phyloP scores from a whole-genome alignment of 2,888 invertebrate genomes.

The Trachelus stipa region DNA sequence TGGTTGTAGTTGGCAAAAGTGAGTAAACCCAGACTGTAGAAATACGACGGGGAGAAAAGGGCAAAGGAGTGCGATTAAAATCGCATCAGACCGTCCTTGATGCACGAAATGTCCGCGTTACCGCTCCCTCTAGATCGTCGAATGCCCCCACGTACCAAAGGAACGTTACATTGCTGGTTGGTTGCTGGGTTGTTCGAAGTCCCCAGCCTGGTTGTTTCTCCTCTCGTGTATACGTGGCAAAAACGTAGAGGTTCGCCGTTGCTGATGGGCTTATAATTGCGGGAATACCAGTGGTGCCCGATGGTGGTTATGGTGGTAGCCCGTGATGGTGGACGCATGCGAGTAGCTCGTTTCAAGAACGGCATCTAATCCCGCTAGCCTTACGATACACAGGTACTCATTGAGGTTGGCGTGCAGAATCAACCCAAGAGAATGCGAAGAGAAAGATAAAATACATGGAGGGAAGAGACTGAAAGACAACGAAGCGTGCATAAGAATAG shows the following conservation, averaged over 20 bases:
- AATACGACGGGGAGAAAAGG: constrained; percentile 24
- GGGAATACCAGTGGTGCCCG: constrained; percentile 28
- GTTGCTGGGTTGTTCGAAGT: not conserved
- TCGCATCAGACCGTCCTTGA: constrained; percentile 52
- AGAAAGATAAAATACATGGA: not conserved
- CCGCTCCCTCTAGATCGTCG: constrained; percentile 21
- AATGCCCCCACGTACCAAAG: constrained; percentile 1
- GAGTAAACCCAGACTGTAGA: not conserved
- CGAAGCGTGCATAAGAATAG: not conserved
- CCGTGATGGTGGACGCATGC: constrained; percentile 16
- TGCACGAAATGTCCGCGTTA: constrained; percentile 55
- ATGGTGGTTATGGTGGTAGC: constrained; percentile 12
- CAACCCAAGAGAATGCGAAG: not conserved
- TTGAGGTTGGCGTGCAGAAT: constrained; percentile 8
- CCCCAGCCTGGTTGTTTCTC: constrained; percentile 12
- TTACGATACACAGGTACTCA: constrained; percentile 7
- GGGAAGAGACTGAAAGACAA: not conserved
- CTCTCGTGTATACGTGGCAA: constrained; percentile 34
- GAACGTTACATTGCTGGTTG: not conserved
- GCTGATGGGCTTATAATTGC: constrained; percentile 59
- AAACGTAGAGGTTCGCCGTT: constrained; percentile 46
- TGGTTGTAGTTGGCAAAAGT: constrained; percentile 17
- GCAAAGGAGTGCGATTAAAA: constrained; percentile 48
- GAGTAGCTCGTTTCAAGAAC: constrained; percentile 20
- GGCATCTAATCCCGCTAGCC: not conserved